Evolutionary conservation across 2,113 vertebrate genomes (phyloP), one percentile per base, ranked within the genome.

Genomic region (Sprattus sprattus): DNA sequence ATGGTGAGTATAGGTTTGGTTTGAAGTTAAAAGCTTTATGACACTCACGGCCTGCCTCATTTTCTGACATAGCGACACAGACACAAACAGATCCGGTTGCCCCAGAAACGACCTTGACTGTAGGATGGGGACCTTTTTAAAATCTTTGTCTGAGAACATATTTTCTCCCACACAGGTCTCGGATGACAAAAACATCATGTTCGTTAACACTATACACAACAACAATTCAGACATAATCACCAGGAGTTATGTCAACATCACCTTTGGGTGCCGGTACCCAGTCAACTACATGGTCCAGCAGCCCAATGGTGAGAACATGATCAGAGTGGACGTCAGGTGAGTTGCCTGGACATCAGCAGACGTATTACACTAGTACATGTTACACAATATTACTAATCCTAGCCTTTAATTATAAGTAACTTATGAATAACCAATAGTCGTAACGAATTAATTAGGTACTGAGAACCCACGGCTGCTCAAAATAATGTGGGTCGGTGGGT

Each of bases 221-320:
- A 96, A 95, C 18, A 91, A 95, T 16, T 92, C 94, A 0, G 92
- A 93, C 0, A 11, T 88, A n/a, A 94, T 94, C 84, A 95, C 93
- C 7, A 94, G 96, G 89, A 95, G 91, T 67, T 95, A 96, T 60
- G 92, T 94, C 87, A 96, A 94, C 90, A 95, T 94, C 32, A 95
- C 89, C 0, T 95, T 96, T 88, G 91, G 93, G 52, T 97, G 95
- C 86, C 95, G 95, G 32, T 96, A 96, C 88, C 95, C 95, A 78
- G 64, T 94, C 78, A 95, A 92, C 91, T 95, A 95, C 89, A 91
- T 91, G 92, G 94, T 95, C n/a, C 91, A 93, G 45, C 93, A 95
- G 47, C 93, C 94, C 89, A 93, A 94, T 0, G 87, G 91, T 0
- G 92, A 95, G 83, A 97, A 95, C 88, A 91, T 95, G 94, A 94